A percentile compares a stretch with the other conserved stretches of the same genome.
These are phyloP conservation scores for Yponomeuta cagnagella DNA, from an alignment of 2,888 invertebrate species.

Conservation along the genomic window DNA sequence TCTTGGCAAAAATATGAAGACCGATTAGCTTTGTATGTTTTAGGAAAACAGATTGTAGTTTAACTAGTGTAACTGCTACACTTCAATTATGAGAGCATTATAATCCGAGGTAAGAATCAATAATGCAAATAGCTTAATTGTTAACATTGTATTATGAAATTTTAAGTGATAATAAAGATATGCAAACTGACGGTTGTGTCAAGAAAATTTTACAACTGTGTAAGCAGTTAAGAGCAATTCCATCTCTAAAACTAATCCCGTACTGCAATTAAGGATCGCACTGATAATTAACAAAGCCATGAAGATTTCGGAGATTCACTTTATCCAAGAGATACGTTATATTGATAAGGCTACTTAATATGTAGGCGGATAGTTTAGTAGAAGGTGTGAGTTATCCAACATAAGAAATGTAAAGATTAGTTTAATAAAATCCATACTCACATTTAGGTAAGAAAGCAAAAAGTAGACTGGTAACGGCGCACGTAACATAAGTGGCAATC, in stretches of 20 bases:
- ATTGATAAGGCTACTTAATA: neutral
- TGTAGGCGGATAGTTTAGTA: neutral
- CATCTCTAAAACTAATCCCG: neutral
- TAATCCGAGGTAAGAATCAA: no score
- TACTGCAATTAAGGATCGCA: neutral
- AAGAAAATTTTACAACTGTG: neutral
- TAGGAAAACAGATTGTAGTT: no score
- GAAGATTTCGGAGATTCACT: no score
- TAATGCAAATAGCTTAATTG: neutral
- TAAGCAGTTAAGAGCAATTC: neutral
- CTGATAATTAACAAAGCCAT: neutral
- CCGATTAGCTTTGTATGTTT: no score
- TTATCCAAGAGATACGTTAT: no score
- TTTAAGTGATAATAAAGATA: neutral
- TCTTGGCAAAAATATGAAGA: no score
- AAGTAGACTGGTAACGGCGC: conserved; percentile 75
- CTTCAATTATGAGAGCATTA: no score
- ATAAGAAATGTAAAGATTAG: neutral
- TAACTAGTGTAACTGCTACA: no score
- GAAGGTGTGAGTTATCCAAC: neutral
- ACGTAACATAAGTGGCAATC: conserved; percentile 76
- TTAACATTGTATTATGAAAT: neutral
- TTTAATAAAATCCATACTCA: conserved; percentile 37
- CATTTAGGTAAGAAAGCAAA: conserved; percentile 78
- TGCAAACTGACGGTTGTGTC: neutral